A percentile compares a stretch with the other conserved stretches of the same genome.
These are phyloP conservation scores for Denticeps clupeoides DNA, from an alignment of 2,797 vertebrate species.

Conservation along the genomic window DNA sequence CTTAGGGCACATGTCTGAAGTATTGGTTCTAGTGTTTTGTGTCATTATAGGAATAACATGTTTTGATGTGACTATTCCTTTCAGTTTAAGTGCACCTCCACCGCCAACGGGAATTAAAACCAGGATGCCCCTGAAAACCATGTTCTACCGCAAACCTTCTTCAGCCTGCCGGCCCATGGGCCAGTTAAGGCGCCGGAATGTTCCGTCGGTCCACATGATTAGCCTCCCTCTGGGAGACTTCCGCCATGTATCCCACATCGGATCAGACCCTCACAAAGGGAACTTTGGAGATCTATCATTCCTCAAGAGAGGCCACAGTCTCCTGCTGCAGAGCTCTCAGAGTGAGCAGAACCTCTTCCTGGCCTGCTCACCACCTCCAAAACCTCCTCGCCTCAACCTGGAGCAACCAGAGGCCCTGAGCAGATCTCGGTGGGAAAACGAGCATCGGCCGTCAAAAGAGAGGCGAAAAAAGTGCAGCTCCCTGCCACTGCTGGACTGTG, in stretches of 20 bases:
- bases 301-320: constrained; percentile 58
- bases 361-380: constrained; percentile 72
- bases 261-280: constrained; percentile 49
- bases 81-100: constrained; percentile 5
- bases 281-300: constrained; percentile 73
- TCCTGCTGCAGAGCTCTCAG: constrained; percentile 63
- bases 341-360: constrained; percentile 75
- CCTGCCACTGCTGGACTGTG: constrained; percentile 50
- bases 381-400: constrained; percentile 81
- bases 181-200: constrained; percentile 52
- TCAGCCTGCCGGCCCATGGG: constrained; percentile 50
- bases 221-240: constrained; percentile 71
- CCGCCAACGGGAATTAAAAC: too few relatives aligned
- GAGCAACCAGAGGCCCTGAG: constrained; percentile 54
- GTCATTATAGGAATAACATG: constrained; percentile 13
- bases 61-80: constrained; percentile 6
- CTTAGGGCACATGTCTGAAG: background rate
- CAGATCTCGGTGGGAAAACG: constrained; percentile 33
- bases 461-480: constrained; percentile 58
- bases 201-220: constrained; percentile 65
- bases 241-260: constrained; percentile 62
- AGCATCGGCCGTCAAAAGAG: constrained; percentile 28
- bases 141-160: constrained; percentile 43
- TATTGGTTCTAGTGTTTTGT: too few relatives aligned
- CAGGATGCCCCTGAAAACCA: constrained; percentile 54